Evolutionary conservation across 2,113 vertebrate species (phyloP).

Genomic region (Genyomyrus donnyi): DNA sequence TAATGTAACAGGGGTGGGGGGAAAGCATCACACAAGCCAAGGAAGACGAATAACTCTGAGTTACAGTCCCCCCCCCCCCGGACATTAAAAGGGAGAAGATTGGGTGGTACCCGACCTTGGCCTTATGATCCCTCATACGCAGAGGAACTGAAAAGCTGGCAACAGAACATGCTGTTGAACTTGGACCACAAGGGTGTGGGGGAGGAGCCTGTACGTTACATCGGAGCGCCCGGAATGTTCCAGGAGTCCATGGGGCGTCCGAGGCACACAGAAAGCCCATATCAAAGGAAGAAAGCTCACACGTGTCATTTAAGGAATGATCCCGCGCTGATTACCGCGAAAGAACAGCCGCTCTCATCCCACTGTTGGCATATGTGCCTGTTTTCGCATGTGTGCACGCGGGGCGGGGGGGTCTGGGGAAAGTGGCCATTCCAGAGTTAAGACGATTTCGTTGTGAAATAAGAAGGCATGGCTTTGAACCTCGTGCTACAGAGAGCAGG

Average conservation of each 20-base stretch:
- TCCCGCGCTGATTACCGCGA: background rate
- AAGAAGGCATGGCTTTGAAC: conserved; percentile 72
- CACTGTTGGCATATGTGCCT: background rate
- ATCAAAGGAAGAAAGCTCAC: background rate
- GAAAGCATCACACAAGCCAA: background rate
- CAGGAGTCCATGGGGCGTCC: conserved; percentile 26
- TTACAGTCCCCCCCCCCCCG: background rate
- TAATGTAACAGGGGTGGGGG: background rate
- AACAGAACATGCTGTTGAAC: background rate
- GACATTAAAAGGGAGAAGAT: background rate
- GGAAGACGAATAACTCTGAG: background rate
- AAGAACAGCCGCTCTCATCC: background rate
- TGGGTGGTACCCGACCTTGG: background rate
- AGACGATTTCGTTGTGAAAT: conserved; percentile 64
- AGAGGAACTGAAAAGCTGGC: background rate
- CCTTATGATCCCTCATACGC: background rate
- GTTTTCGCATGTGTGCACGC: background rate
- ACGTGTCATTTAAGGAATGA: background rate
- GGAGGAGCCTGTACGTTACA: background rate
- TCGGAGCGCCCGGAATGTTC: background rate
- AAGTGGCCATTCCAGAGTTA: conserved; percentile 44
- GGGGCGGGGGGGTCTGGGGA: background rate
- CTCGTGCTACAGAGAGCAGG: conserved; percentile 53
- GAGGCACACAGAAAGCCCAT: background rate
- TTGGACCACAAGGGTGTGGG: background rate